These are phyloP conservation scores for Odocoileus virginianus DNA, from an alignment of 2,113 vertebrate genomes.

Conservation along the genomic window DNA sequence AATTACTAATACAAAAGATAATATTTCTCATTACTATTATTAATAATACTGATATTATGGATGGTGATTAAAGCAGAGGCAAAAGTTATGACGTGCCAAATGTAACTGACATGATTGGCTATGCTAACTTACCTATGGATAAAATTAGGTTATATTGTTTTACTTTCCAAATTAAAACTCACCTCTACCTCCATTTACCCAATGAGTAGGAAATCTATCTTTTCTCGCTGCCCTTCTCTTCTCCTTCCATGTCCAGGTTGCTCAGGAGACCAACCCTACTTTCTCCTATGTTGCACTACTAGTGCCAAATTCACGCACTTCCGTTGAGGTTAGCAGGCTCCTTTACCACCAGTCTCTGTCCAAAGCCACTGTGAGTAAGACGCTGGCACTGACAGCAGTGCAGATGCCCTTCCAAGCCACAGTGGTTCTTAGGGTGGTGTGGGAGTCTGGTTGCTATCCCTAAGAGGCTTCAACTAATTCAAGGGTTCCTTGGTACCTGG, in stretches of 20 bases:
- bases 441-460: accelerated
- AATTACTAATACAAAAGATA: neutral
- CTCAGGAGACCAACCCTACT: neutral
- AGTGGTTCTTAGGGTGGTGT: neutral
- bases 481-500: neutral
- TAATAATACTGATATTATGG: neutral
- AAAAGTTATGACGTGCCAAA: neutral
- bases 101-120: neutral
- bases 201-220: accelerated
- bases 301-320: accelerated
- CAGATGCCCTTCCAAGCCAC: neutral
- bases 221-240: neutral
- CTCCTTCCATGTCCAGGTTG: neutral
- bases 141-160: neutral
- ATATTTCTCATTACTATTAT: neutral
- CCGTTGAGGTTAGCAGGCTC: neutral
- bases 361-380: neutral
- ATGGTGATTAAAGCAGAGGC: neutral
- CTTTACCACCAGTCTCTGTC: neutral
- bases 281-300: neutral
- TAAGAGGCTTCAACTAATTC: neutral
- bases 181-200: neutral
- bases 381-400: neutral
- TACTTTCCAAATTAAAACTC: neutral
- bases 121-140: neutral